Evolutionary conservation across 2,888 invertebrate species (phyloP), one percentile per base, ranked within the genome.

Genomic region (Athalia rosae): DNA sequence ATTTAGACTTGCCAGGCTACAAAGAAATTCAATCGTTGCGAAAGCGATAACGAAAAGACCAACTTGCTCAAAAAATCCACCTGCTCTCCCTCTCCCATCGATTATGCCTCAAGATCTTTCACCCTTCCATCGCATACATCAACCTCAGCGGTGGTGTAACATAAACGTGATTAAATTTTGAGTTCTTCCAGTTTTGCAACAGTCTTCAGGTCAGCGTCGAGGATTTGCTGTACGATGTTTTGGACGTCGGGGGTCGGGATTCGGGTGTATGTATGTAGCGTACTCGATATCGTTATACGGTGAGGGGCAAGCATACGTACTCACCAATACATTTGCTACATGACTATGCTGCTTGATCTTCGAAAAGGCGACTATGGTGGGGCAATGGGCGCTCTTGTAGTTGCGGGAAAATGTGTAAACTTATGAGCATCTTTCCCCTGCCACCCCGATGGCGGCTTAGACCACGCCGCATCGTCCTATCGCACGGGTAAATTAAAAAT

Each of bases 401-500:
- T 15, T 13, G 69, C 69, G 69, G 69, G 11, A 69, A 58, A 69
- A 41, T 41, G 56, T 4, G 69, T 41, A 69, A 69, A 13, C 69
- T 43, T 43, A 28, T 3, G 13, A 69, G 58, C 43, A 56, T 48
- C 63, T 7, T 79, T 64, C 76, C 69, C 67, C 28, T 28, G 28
- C 28, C 28, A 2, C 79, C 78, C 79, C 79, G 73, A 79, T 71
- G 66, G 53, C 58, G 28, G 48, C 47, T 48, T 61, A 73, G 61
- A 74, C 78, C 76, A 80, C 81, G 82, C 83, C 82, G 81, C 83
- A 83, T 81, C 82, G 78, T 80, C 82, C 84, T 85, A 86, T 85
- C 86, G 87, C 86, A 85, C 85, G 85, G 84, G 83, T 83, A 83
- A 84, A 86, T 87, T 86, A 86, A 88, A 89, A 86, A 89, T 89